A percentile compares a stretch with the other conserved stretches of the same genome.
Conservation (phyloP, 2,888 invertebrate species). For the Cephus sareptanus region DNA sequence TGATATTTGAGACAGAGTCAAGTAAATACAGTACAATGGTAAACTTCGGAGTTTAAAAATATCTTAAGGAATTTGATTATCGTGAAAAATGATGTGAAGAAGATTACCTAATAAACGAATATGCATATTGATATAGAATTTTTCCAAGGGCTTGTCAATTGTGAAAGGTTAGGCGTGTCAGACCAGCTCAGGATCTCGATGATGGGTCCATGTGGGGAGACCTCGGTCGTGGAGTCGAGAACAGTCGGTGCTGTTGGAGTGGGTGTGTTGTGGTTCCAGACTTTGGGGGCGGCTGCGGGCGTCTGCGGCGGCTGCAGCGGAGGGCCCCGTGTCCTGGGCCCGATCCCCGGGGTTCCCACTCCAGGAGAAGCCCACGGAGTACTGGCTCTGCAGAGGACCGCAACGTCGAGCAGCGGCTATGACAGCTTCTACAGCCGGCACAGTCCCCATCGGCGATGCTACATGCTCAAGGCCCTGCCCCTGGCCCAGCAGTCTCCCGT, state of each 20-base stretch:
- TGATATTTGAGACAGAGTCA: too few relatives aligned
- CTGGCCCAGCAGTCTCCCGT: conserved; percentile 4
- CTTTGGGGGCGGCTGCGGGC: conserved; percentile 38
- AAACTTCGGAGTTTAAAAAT: too few relatives aligned
- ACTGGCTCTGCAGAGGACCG: conserved; percentile 35
- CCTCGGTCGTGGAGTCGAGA: too few relatives aligned
- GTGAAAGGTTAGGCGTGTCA: too few relatives aligned
- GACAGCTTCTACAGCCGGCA: conserved; percentile 53
- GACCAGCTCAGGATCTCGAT: too few relatives aligned
- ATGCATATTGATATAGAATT: too few relatives aligned
- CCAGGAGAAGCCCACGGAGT: conserved; percentile 23
- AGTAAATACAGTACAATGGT: too few relatives aligned
- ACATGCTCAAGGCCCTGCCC: conserved; percentile 43
- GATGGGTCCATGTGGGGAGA: too few relatives aligned
- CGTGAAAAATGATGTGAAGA: too few relatives aligned
- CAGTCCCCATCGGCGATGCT: conserved; percentile 56
- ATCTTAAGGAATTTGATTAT: too few relatives aligned
- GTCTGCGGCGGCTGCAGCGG: conserved; percentile 39
- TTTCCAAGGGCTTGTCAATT: too few relatives aligned
- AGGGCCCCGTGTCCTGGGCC: conserved; percentile 12
- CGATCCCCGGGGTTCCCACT: conserved; percentile 5
- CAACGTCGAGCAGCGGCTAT: conserved; percentile 56
- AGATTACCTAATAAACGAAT: too few relatives aligned
- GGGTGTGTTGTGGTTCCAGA: conserved; percentile 45
- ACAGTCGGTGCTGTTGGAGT: conserved; percentile 32